Conservation (phyloP, 2,888 invertebrate genomes). For the Cetonia aurata region DNA sequence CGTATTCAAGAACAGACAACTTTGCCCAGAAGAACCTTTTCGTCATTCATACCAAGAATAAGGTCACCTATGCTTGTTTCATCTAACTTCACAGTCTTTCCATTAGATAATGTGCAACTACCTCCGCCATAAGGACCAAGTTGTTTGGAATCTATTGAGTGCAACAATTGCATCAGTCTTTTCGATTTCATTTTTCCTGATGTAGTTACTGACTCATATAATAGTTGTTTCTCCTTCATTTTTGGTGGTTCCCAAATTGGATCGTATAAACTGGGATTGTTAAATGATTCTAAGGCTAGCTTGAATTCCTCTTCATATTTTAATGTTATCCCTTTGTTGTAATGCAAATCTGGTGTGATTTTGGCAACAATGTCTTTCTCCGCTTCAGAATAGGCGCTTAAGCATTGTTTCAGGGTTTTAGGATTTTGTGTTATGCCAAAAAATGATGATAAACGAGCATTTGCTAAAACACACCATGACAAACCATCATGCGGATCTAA, state of each 20-base stretch:
- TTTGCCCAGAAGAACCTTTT: constrained; percentile 79
- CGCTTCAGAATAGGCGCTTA: constrained; percentile 86
- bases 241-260: constrained; percentile 81
- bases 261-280: constrained; percentile 77
- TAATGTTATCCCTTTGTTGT: constrained; percentile 85
- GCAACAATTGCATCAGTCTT: constrained; percentile 76
- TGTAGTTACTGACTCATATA: constrained; percentile 73
- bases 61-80: constrained; percentile 70
- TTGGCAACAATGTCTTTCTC: constrained; percentile 78
- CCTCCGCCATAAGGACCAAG: constrained; percentile 78
- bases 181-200: constrained; percentile 83
- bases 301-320: constrained; percentile 85
- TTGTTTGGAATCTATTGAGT: constrained; percentile 77
- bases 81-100: constrained; percentile 69
- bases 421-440: constrained; percentile 82
- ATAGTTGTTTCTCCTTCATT: constrained; percentile 72
- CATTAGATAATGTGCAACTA: constrained; percentile 68
- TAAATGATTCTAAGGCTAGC: constrained; percentile 78
- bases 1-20: constrained; percentile 88
- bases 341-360: constrained; percentile 84
- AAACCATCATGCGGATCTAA: constrained; percentile 82
- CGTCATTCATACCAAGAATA: constrained; percentile 74
- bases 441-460: constrained; percentile 85
- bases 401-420: constrained; percentile 76
- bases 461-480: constrained; percentile 88